phyloP scores from a whole-genome alignment of 2,113 vertebrate genomes.

The Mus musculus region GRCm39 chr14:59865501-59866000 shows the following conservation, averaged over 20 bases:
- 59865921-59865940: background rate
- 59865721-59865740: too few relatives aligned
- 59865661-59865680: background rate
- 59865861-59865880: background rate
- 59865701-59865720: background rate
- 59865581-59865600: background rate
- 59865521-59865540: background rate
- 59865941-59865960: background rate
- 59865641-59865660: background rate
- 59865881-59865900: too few relatives aligned
- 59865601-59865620: background rate
- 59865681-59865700: too few relatives aligned
- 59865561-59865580: background rate
- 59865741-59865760: background rate
- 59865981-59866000: background rate
- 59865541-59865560: background rate
- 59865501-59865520: background rate
- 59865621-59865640: background rate
- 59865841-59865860: background rate
- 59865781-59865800: background rate
- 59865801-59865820: background rate
- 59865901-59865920: background rate
- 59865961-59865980: background rate
- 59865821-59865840: background rate
- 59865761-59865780: background rate